These are phyloP conservation scores for Acanthosoma haemorrhoidale DNA, from an alignment of 2,888 invertebrate genomes.

Conservation along the genomic window DNA sequence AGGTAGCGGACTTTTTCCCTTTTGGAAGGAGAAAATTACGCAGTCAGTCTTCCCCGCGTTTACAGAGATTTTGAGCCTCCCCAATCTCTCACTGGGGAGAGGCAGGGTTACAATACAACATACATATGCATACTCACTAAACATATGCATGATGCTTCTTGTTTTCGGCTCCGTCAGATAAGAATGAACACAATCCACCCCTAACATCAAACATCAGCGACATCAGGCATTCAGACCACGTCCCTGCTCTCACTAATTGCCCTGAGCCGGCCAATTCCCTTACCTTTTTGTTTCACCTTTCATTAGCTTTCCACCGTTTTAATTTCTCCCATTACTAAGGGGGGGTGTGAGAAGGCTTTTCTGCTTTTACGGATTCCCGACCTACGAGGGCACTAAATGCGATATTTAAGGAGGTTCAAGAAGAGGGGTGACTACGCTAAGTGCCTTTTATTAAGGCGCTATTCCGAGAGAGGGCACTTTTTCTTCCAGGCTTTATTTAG, in stretches of 20 bases:
- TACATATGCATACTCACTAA: no score
- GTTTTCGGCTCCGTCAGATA: no score
- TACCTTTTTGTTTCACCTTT: no score
- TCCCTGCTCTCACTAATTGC: neutral
- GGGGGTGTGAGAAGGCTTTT: neutral
- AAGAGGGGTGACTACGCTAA: neutral
- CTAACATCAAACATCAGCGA: no score
- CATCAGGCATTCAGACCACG: neutral
- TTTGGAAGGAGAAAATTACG: no score
- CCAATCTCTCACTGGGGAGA: no score
- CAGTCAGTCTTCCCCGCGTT: no score
- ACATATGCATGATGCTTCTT: no score
- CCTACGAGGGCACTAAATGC: neutral
- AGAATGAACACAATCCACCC: no score
- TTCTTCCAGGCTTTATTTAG: neutral
- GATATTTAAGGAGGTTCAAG: neutral
- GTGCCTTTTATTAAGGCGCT: conserved; percentile 5
- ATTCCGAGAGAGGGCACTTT: neutral
- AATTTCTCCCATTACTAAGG: neutral
- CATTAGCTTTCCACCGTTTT: conserved; percentile 5
- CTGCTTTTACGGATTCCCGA: neutral
- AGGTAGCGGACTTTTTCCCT: no score
- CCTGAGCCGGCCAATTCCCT: neutral
- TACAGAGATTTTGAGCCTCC: no score
- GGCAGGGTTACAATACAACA: no score